These are phyloP conservation scores for Catharus ustulatus DNA, from an alignment of 2,797 vertebrate species.

Conservation along the genomic window DNA sequence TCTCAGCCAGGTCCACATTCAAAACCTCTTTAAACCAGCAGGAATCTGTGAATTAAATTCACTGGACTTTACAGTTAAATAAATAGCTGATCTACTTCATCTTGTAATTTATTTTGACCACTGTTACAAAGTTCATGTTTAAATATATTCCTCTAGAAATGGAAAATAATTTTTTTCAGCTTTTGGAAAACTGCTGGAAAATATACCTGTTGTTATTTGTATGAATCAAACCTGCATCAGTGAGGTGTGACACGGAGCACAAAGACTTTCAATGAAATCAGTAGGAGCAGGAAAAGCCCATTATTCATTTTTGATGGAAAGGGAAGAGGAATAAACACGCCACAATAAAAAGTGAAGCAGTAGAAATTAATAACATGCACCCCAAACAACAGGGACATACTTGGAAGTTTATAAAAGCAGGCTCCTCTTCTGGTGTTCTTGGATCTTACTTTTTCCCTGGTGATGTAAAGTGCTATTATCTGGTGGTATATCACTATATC, in stretches of 20 bases:
- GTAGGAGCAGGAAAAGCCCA: background rate
- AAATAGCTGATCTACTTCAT: background rate
- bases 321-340: background rate
- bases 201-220: background rate
- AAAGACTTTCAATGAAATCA: background rate
- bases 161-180: background rate
- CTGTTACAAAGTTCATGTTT: background rate
- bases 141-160: background rate
- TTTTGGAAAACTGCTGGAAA: background rate
- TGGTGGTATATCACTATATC: background rate
- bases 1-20: background rate
- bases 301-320: constrained; percentile 23
- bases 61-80: background rate
- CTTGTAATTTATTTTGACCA: background rate
- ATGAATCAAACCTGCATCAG: background rate
- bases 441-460: background rate
- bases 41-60: background rate
- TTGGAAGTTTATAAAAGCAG: background rate
- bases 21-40: background rate
- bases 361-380: background rate
- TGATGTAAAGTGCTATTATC: background rate
- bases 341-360: background rate
- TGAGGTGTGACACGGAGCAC: background rate
- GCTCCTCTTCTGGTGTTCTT: background rate
- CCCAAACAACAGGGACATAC: background rate